Percentiles rank a stretch among this genome's conserved stretches.
Evolutionary conservation across 2,888 invertebrate species (phyloP).

Genomic region (Ypsolopha sequella): DNA sequence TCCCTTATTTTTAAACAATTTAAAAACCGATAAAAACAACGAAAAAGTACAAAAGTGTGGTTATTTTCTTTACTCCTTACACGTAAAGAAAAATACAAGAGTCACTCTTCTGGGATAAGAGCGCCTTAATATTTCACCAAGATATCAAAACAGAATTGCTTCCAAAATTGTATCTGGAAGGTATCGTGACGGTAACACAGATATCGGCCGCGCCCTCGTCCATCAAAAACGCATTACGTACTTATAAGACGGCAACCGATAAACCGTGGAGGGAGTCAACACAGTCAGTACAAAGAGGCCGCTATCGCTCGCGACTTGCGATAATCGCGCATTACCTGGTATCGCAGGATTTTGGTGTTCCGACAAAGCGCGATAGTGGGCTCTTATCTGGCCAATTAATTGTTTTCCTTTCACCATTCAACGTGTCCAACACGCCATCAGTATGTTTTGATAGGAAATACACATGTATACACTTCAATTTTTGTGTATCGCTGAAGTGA

Average conservation of each 20-base stretch:
- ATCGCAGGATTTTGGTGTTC: conserved; percentile 61
- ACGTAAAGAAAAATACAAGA: too few species aligned
- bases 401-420: conserved; percentile 51
- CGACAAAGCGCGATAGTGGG: conserved; percentile 49
- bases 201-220: conserved; percentile 52
- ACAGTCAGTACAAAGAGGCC: conserved; percentile 44
- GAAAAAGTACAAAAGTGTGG: too few species aligned
- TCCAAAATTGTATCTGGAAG: too few species aligned
- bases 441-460: conserved; percentile 30
- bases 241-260: conserved; percentile 41
- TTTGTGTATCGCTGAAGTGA: conserved; percentile 13
- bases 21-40: too few species aligned
- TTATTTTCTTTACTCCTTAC: too few species aligned
- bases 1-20: too few species aligned
- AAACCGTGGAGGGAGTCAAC: conserved; percentile 34
- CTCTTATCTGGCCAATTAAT: conserved; percentile 58
- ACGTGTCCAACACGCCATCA: conserved; percentile 48
- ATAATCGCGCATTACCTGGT: conserved; percentile 12
- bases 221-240: conserved; percentile 55
- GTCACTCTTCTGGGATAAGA: too few species aligned
- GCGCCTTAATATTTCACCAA: too few species aligned
- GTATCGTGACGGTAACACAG: conserved; percentile 25
- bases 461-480: conserved; percentile 32
- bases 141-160: too few species aligned
- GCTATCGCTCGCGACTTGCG: conserved; percentile 45